Percentiles rank a stretch among this genome's conserved stretches.
phyloP scores from a whole-genome alignment of 2,797 vertebrate species.

The Sebastes oblongus region DNA sequence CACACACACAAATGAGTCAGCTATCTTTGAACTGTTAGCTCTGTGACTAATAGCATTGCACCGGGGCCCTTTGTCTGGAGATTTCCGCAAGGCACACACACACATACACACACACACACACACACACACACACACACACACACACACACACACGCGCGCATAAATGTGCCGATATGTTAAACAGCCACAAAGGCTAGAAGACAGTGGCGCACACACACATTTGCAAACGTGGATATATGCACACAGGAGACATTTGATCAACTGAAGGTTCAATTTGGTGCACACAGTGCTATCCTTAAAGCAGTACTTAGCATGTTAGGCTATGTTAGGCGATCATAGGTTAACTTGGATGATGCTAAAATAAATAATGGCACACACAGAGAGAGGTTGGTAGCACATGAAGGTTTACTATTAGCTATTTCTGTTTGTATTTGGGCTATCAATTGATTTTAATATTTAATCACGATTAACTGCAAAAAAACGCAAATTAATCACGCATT shows the following conservation, averaged over 20 bases:
- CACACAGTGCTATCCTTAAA: neutral
- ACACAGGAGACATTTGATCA: neutral
- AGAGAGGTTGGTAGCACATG: neutral
- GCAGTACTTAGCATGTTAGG: neutral
- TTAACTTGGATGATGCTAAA: neutral
- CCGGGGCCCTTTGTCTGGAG: slow-evolving; percentile 52
- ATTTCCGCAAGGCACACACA: slow-evolving; percentile 33
- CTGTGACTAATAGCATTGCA: slow-evolving; percentile 66
- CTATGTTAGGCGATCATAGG: neutral
- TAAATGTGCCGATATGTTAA: neutral
- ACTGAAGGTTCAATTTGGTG: neutral
- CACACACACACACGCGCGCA: neutral
- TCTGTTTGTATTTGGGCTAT: neutral
- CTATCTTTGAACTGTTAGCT: slow-evolving; percentile 61
- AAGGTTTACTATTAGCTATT: neutral
- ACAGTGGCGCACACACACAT: neutral
- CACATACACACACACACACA: neutral
- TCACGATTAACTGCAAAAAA: too few species aligned
- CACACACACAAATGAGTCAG: slow-evolving; percentile 50
- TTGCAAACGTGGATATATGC: neutral
- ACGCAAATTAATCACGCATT: too few species aligned
- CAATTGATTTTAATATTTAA: too few species aligned
- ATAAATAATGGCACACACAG: neutral
- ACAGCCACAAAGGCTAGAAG: neutral
- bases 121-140: slow-evolving; percentile 9